Percentiles rank a stretch among this genome's conserved stretches.
These are phyloP conservation scores for Pachycephus smyrnensis DNA, from an alignment of 2,888 invertebrate genomes.

Conservation along the genomic window DNA sequence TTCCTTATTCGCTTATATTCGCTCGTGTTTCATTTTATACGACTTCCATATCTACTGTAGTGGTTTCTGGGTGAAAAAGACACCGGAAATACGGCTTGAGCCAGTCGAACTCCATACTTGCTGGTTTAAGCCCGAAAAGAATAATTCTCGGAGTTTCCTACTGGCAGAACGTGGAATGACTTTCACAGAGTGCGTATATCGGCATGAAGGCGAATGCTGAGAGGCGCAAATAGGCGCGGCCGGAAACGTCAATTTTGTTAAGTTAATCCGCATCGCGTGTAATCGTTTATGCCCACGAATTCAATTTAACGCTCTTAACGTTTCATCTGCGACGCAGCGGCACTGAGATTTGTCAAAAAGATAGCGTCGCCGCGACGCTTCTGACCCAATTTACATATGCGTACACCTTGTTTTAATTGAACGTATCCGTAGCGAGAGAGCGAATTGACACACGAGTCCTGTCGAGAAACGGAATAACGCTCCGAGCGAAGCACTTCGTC, in stretches of 20 bases:
- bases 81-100: background rate
- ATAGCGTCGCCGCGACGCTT: background rate
- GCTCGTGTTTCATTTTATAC: background rate
- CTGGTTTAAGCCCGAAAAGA: background rate
- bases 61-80: background rate
- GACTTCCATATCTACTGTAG: background rate
- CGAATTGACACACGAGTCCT: background rate
- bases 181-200: conserved; percentile 39
- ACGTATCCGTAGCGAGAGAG: background rate
- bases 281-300: conserved; percentile 26
- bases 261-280: conserved; percentile 47
- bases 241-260: conserved; percentile 58
- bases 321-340: background rate
- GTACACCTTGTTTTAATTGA: background rate
- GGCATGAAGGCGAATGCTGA: background rate
- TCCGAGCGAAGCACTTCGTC: background rate
- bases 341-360: conserved; percentile 7
- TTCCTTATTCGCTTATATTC: background rate
- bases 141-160: background rate
- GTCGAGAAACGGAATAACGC: background rate
- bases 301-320: conserved; percentile 43
- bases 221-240: conserved; percentile 52
- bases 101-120: background rate
- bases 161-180: conserved; percentile 37
- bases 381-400: conserved; percentile 10